Percentiles rank a stretch among this genome's conserved stretches.
These are phyloP conservation scores for Pleuronectes platessa DNA, from an alignment of 2,113 vertebrate genomes.

Conservation along the genomic window DNA sequence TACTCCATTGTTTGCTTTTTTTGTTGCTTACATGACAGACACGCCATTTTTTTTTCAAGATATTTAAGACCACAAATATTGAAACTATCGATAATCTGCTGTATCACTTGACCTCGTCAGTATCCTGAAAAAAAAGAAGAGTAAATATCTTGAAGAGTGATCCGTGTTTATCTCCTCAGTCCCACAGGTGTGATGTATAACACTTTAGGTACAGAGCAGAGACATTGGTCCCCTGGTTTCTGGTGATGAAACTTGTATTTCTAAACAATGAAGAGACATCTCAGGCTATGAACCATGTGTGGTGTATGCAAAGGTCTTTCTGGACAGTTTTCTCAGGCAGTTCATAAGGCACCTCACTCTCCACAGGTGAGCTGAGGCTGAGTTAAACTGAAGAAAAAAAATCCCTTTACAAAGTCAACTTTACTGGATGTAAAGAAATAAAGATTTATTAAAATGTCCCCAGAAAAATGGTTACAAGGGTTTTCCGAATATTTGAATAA, in stretches of 20 bases:
- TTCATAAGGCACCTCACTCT: background rate
- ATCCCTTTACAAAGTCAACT: too few species aligned
- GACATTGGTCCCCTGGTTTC: background rate
- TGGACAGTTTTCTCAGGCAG: background rate
- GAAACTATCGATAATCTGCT: too few species aligned
- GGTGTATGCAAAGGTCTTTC: background rate
- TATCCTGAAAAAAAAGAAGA: background rate
- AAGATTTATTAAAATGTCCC: too few species aligned
- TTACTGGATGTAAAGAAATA: too few species aligned
- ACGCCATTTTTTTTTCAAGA: background rate
- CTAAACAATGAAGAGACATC: background rate
- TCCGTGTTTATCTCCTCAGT: background rate
- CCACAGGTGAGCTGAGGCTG: background rate
- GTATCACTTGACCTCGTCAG: background rate
- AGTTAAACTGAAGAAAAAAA: background rate
- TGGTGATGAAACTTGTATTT: constrained; percentile 23
- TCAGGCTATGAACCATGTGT: background rate
- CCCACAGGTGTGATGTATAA: background rate
- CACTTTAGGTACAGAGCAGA: background rate
- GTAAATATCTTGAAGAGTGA: background rate
- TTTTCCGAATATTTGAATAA: too few species aligned
- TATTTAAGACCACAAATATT: too few species aligned
- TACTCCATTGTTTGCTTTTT: background rate
- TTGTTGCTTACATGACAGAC: background rate
- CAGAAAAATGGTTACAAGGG: constrained; percentile 3